Evolutionary conservation across 2,888 invertebrate species (phyloP), one percentile per base, ranked within the genome.

Genomic region (Norana najaformis): DNA sequence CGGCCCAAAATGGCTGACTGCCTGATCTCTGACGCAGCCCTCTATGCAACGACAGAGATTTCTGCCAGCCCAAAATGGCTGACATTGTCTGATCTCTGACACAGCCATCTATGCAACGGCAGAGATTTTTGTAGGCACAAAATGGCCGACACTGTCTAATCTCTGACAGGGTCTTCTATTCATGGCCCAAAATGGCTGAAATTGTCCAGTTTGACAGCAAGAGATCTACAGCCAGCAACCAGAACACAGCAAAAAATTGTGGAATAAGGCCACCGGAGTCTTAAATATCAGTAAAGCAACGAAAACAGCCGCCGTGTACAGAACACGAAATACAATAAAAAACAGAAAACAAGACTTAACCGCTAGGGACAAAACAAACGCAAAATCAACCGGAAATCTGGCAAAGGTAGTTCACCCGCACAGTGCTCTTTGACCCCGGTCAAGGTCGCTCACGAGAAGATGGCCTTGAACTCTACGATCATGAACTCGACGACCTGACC

Each of bases 401-500:
- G 69, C 47, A 47, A 47, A 35, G 35, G 41, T 41, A 34, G 20
- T 38, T 37, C 37, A 11, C 34, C 30, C 30, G 23, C 30, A 11
- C n/a, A 69, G 69, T 69, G 13, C 14, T 8, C 69, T 69, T 8
- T 11, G 30, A 69, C 69, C 69, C n/a, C 69, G n/a, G 69, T 69
- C 69, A 69, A 69, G n/a, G 37, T 35, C n/a, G 53, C 30, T 89
- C 89, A 90, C 37, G 38, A 82, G 89, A 91, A 91, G 47, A 92
- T 35, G 36, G 20, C 23, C 41, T 88, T 90, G 89, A 83, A 90
- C 83, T 92, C 90, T n/a, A 89, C 83, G 36, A 92, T 90, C 88
- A 97, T 96, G 93, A 96, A 96, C 94, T 97, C 97, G 35, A 97
- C 97, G 90, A 97, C 97, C 93, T 97, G 96, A 95, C 97, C 97